These are phyloP conservation scores for Xenops minutus DNA, from an alignment of 2,797 vertebrate genomes.

Conservation along the genomic window DNA sequence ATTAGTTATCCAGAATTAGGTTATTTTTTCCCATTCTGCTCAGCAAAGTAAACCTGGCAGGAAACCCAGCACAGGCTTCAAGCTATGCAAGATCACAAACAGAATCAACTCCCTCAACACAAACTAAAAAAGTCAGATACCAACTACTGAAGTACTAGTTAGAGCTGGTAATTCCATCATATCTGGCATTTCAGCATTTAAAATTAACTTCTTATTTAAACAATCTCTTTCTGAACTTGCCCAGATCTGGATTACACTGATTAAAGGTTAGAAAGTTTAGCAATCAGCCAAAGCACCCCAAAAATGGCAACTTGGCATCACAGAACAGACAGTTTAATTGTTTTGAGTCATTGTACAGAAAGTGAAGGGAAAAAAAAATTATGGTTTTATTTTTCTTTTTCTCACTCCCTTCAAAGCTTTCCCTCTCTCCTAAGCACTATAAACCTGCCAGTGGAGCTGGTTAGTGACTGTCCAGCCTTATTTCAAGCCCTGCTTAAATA, in stretches of 20 bases:
- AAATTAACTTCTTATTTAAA: background rate
- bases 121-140: background rate
- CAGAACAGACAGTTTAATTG: background rate
- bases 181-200: background rate
- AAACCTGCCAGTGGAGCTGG: background rate
- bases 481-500: background rate
- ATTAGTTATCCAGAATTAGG: background rate
- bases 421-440: background rate
- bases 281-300: background rate
- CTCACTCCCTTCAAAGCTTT: background rate
- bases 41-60: background rate
- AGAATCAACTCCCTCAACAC: background rate
- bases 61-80: background rate
- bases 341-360: background rate
- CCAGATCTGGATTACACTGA: background rate
- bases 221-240: background rate
- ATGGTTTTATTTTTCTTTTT: background rate
- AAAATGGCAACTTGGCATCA: background rate
- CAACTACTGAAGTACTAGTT: background rate
- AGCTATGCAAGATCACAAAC: background rate
- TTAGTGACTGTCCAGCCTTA: background rate
- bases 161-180: background rate
- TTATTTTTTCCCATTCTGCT: background rate
- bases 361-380: background rate
- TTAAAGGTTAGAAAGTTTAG: background rate